phyloP scores from a whole-genome alignment of 2,113 vertebrate species.

The Felis catus region DNA sequence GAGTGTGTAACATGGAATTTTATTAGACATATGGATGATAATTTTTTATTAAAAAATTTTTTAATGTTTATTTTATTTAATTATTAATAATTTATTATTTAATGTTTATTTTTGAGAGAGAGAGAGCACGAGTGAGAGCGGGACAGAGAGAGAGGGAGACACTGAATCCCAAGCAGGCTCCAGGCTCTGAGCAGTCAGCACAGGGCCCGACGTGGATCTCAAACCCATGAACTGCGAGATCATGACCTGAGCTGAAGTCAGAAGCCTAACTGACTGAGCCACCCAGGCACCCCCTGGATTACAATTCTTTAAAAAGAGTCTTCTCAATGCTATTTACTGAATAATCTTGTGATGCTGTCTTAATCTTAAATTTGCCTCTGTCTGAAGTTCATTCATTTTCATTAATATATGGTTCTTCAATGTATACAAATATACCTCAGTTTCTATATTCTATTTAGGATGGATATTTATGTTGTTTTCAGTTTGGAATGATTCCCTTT shows the following conservation, averaged over 20 bases:
- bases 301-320: background rate
- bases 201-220: too few species aligned
- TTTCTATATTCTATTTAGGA: background rate
- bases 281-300: background rate
- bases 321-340: background rate
- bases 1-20: background rate
- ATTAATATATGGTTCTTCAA: background rate
- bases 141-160: too few species aligned
- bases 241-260: too few species aligned
- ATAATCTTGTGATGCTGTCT: background rate
- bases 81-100: too few species aligned
- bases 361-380: background rate
- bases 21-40: background rate
- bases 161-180: too few species aligned
- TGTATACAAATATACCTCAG: background rate
- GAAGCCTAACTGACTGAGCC: too few species aligned
- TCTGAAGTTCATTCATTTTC: background rate
- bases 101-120: too few species aligned
- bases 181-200: too few species aligned
- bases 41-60: background rate
- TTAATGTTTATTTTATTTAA: too few species aligned
- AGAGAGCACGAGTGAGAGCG: too few species aligned
- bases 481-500: background rate
- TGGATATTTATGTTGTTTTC: background rate
- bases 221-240: too few species aligned